A percentile compares a stretch with the other conserved stretches of the same genome.
Evolutionary conservation across 2,888 invertebrate genomes (phyloP).

Genomic region (Hetaerina titia): DNA sequence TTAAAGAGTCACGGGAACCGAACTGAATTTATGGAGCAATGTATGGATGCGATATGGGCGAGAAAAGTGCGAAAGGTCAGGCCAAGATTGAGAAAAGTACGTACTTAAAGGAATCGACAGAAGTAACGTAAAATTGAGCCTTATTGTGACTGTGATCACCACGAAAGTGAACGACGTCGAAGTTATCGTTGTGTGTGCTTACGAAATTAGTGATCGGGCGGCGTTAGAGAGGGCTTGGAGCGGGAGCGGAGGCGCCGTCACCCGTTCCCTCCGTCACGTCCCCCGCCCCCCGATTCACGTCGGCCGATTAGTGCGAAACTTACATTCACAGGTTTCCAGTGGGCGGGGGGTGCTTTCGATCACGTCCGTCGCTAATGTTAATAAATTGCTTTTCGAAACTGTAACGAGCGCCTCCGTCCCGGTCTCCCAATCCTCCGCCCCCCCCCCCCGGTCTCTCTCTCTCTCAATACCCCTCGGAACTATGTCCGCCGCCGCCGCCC

Average conservation of each 20-base stretch:
- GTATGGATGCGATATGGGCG: too few species aligned
- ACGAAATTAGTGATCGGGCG: too few species aligned
- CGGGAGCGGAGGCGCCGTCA: not conserved
- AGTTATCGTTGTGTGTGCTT: too few species aligned
- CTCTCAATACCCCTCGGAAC: not conserved
- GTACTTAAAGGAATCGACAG: too few species aligned
- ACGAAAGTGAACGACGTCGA: too few species aligned
- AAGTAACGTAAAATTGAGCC: too few species aligned
- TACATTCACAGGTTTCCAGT: not conserved
- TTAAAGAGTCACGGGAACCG: too few species aligned
- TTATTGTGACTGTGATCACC: too few species aligned
- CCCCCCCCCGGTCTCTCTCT: not conserved
- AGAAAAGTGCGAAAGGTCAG: too few species aligned
- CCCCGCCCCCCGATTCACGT: too few species aligned
- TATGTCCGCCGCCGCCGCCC: not conserved
- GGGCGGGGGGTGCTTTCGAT: not conserved
- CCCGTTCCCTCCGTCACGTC: not conserved
- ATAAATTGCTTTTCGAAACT: not conserved
- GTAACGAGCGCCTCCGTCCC: not conserved
- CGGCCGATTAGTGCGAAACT: not conserved
- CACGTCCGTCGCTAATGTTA: not conserved
- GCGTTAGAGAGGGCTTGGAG: not conserved
- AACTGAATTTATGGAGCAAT: too few species aligned
- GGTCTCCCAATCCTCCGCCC: not conserved
- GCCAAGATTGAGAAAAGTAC: too few species aligned